Evolutionary conservation across 2,113 vertebrate species (phyloP).

Genomic region (Pionites leucogaster): DNA sequence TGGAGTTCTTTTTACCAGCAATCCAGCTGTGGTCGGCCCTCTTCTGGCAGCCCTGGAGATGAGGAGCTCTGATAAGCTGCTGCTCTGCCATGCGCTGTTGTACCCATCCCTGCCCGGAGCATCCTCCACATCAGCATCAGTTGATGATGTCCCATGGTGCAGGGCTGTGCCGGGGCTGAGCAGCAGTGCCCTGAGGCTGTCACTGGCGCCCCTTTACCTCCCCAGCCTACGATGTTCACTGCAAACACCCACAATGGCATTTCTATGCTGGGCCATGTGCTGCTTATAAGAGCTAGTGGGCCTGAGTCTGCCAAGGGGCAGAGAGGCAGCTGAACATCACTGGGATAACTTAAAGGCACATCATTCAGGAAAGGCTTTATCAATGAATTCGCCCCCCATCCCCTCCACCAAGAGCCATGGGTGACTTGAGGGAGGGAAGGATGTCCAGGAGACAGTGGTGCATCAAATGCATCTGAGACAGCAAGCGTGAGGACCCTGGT

Average conservation of each 20-base stretch:
- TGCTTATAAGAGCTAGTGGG: too few relatives aligned
- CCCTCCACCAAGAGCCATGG: neutral
- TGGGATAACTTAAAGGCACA: neutral
- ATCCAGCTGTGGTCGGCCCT: neutral
- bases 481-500: neutral
- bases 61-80: neutral
- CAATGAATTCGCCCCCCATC: accelerated
- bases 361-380: neutral
- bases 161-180: neutral
- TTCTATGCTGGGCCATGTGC: too few relatives aligned
- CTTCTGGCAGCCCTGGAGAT: neutral
- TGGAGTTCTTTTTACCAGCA: neutral
- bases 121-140: neutral
- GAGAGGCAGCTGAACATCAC: neutral
- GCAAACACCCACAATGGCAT: too few relatives aligned
- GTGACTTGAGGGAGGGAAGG: neutral
- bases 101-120: neutral
- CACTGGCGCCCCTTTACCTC: neutral
- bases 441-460: neutral
- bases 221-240: neutral
- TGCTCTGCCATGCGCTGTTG: accelerated
- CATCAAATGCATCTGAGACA: accelerated
- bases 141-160: accelerated
- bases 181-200: neutral
- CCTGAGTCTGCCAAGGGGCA: neutral